Evolutionary conservation across 1,140 invertebrate genomes (phyloP).

Genomic region (Gryllus bimaculatus): DNA sequence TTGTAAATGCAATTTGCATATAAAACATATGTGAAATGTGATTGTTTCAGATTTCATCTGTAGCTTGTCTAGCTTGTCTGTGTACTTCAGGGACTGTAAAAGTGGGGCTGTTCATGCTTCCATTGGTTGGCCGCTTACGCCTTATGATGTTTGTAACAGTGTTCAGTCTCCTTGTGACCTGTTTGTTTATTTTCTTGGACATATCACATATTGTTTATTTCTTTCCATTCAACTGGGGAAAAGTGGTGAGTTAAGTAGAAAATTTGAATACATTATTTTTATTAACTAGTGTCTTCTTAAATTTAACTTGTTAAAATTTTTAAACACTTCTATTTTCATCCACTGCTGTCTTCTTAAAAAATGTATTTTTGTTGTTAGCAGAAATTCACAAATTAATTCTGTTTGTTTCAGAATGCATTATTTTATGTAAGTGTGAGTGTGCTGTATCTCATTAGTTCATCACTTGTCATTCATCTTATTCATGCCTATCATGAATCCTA

Average conservation of each 20-base stretch:
- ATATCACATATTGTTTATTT: constrained; percentile 69
- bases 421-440: constrained; percentile 53
- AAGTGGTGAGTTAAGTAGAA: constrained; percentile 50
- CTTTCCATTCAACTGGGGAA: constrained; percentile 74
- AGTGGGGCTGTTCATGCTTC: constrained; percentile 65
- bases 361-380: neutral
- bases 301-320: no score
- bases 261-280: neutral
- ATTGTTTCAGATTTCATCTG: constrained; percentile 53
- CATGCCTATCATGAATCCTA: constrained; percentile 50
- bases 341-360: neutral
- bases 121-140: constrained; percentile 48
- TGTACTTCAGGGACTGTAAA: constrained; percentile 67
- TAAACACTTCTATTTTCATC: no score
- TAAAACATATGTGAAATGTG: constrained; percentile 14
- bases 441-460: constrained; percentile 51
- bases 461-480: constrained; percentile 51
- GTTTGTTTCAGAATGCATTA: constrained; percentile 45
- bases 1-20: neutral
- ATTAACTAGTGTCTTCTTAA: neutral
- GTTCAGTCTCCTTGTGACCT: constrained; percentile 69
- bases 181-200: constrained; percentile 71
- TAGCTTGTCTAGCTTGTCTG: constrained; percentile 60
- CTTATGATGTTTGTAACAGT: constrained; percentile 71
- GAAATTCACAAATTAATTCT: neutral